phyloP scores from a whole-genome alignment of 2,113 vertebrate genomes.

The Phycodurus eques region DNA sequence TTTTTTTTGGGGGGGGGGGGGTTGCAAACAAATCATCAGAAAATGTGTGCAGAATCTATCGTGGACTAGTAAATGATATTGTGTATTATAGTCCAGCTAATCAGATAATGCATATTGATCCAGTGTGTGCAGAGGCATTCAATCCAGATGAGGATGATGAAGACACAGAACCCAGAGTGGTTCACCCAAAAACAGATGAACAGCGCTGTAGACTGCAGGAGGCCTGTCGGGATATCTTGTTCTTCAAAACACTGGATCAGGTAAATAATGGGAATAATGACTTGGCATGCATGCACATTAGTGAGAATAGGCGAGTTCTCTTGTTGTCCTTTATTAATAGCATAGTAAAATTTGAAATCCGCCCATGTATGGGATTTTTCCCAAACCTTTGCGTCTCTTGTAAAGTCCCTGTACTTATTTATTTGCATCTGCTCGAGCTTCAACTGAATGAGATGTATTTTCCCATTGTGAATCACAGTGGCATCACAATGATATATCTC shows the following conservation, averaged over 20 bases:
- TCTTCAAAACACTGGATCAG: conserved; percentile 98
- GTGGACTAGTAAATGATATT: neutral
- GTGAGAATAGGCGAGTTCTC: neutral
- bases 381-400: neutral
- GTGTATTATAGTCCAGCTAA: neutral
- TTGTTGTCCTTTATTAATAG: neutral
- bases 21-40: neutral
- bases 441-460: neutral
- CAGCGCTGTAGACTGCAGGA: conserved; percentile 96
- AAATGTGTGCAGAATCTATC: neutral
- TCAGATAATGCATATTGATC: conserved; percentile 5
- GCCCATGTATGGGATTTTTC: conserved; percentile 8
- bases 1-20: neutral
- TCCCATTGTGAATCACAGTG: neutral
- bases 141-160: conserved; percentile 98
- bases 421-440: conserved; percentile 14
- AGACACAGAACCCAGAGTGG: conserved; percentile 92
- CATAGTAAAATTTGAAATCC: neutral
- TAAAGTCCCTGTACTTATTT: neutral
- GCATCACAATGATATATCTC: neutral
- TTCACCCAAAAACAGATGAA: conserved; percentile 96
- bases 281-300: neutral
- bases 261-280: conserved; percentile 64
- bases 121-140: conserved; percentile 94
- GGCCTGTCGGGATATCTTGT: conserved; percentile 93